Evolutionary conservation across 2,797 vertebrate species (phyloP).

Genomic region (Silurus lanzhouensis): DNA sequence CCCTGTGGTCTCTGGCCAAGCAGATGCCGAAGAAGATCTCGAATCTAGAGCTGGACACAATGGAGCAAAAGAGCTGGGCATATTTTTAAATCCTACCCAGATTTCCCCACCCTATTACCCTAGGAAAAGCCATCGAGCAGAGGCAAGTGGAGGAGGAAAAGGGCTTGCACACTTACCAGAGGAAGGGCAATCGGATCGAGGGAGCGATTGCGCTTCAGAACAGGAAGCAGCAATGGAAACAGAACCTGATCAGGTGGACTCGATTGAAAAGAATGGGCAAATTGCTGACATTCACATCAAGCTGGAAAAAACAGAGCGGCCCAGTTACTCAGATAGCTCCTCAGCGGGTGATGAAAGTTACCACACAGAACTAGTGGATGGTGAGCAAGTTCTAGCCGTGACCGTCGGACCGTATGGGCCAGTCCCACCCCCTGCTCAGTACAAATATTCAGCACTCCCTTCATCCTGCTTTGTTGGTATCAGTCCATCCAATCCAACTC

Average conservation of each 20-base stretch:
- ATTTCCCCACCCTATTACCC: slow-evolving; percentile 94
- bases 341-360: slow-evolving; percentile 96
- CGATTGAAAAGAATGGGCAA: slow-evolving; percentile 88
- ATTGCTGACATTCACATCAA: slow-evolving; percentile 93
- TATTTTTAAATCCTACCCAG: slow-evolving; percentile 93
- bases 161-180: slow-evolving; percentile 75
- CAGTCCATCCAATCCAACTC: slow-evolving; percentile 89
- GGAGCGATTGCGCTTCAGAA: slow-evolving; percentile 91
- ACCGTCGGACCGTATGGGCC: slow-evolving; percentile 93
- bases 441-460: slow-evolving; percentile 84
- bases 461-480: slow-evolving; percentile 85
- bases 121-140: slow-evolving; percentile 72
- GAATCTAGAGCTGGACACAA: slow-evolving; percentile 59
- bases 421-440: slow-evolving; percentile 86
- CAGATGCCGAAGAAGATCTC: slow-evolving; percentile 44
- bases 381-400: slow-evolving; percentile 94
- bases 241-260: slow-evolving; percentile 89
- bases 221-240: slow-evolving; percentile 91
- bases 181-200: slow-evolving; percentile 94
- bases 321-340: slow-evolving; percentile 94
- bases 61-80: slow-evolving; percentile 84
- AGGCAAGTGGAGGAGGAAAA: slow-evolving; percentile 63
- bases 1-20: slow-evolving; percentile 56
- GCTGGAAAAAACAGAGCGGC: slow-evolving; percentile 89
- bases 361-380: slow-evolving; percentile 96